A percentile compares a stretch with the other conserved stretches of the same genome.
Evolutionary conservation across 2,797 vertebrate genomes (phyloP).

Genomic region (Takifugu rubripes): DNA sequence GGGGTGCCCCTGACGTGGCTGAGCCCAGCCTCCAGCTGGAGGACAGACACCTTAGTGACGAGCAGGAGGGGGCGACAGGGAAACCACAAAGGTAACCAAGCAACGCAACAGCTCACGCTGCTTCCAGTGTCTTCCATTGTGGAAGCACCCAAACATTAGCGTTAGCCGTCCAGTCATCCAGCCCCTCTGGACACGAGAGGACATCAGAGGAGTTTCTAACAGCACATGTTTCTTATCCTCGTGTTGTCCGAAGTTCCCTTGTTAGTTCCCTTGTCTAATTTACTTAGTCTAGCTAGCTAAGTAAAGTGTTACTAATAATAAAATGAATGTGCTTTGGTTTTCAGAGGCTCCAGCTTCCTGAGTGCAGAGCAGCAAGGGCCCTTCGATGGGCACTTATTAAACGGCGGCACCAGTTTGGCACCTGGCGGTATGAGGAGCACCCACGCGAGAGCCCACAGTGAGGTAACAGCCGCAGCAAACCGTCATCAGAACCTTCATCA

Average conservation of each 20-base stretch:
- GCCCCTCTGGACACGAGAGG: no score
- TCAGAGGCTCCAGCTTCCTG: slow-evolving; percentile 59
- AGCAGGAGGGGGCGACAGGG: slow-evolving; percentile 36
- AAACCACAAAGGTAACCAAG: slow-evolving; percentile 69
- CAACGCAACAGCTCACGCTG: not conserved
- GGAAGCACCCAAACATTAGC: no score
- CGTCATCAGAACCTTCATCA: no score
- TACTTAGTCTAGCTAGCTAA: no score
- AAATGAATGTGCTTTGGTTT: slow-evolving; percentile 3
- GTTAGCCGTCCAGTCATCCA: no score
- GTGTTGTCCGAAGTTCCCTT: no score
- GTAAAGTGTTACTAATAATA: no score
- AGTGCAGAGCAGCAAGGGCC: slow-evolving; percentile 64
- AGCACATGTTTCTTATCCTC: not conserved
- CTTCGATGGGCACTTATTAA: slow-evolving; percentile 67
- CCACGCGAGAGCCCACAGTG: slow-evolving; percentile 51
- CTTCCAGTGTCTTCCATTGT: no score
- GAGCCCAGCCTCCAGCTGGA: slow-evolving; percentile 56
- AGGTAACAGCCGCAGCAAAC: slow-evolving; percentile 59
- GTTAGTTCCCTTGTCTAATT: no score
- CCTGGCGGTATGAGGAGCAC: slow-evolving; percentile 41
- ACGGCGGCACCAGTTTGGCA: slow-evolving; percentile 56
- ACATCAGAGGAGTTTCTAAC: no score
- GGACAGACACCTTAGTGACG: slow-evolving; percentile 59
- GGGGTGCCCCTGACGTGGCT: slow-evolving; percentile 56